Percentiles rank a stretch among this genome's conserved stretches.
These are phyloP conservation scores for Acanthaster planci DNA, from an alignment of 35 echinoderm and acorn worm species.

Conservation along the genomic window DNA sequence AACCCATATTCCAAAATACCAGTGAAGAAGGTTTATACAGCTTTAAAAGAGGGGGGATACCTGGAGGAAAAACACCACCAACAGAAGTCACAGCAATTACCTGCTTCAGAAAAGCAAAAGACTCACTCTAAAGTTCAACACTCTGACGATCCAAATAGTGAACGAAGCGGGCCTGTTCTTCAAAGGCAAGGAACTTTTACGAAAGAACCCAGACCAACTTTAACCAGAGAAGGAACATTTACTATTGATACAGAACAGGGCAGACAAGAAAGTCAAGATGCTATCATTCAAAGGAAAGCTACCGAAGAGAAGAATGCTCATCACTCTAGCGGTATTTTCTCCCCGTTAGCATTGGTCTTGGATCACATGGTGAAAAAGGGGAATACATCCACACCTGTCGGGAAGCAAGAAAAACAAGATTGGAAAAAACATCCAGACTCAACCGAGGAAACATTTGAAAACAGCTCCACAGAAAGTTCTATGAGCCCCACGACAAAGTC, in stretches of 20 bases:
- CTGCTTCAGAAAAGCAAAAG: background rate
- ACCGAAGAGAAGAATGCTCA: background rate
- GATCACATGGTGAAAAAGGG: constrained; percentile 18
- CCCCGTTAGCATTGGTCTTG: background rate
- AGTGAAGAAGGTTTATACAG: background rate
- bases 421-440: background rate
- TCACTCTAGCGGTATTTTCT: background rate
- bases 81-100: background rate
- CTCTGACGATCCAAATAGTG: background rate
- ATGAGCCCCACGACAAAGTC: constrained; percentile 12
- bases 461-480: constrained; percentile 11
- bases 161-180: background rate
- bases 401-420: background rate
- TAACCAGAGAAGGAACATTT: background rate
- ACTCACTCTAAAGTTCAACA: background rate
- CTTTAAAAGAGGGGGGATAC: background rate
- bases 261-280: background rate
- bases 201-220: background rate
- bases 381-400: background rate
- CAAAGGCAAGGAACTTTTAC: constrained; percentile 17
- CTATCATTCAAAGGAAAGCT: background rate
- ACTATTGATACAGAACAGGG: background rate
- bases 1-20: constrained; percentile 12
- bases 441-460: constrained; percentile 8
- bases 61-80: background rate